Conservation (phyloP, 1,140 invertebrate genomes). For the Euborellia annulipes region DNA sequence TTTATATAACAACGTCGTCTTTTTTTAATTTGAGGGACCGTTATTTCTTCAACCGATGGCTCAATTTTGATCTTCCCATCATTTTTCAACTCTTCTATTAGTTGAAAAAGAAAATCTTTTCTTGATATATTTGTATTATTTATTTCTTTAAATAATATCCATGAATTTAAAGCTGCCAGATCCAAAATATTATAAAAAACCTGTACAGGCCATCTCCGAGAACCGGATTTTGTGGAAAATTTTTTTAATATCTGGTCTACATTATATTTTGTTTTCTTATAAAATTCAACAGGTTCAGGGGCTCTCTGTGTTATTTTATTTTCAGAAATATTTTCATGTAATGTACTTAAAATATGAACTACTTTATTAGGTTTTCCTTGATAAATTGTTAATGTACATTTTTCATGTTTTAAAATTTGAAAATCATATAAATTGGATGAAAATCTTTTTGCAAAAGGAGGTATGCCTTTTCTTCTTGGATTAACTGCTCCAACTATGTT, state of each 20-base stretch:
- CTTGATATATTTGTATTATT: neutral
- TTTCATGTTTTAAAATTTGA: slow-evolving; percentile 10
- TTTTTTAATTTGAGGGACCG: too few species aligned
- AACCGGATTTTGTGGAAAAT: slow-evolving; percentile 8
- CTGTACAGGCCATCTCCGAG: slow-evolving; percentile 14
- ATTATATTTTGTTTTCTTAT: slow-evolving; percentile 17
- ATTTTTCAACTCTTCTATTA: too few species aligned
- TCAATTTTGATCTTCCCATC: too few species aligned
- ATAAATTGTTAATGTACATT: slow-evolving; percentile 15
- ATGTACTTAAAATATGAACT: slow-evolving; percentile 15
- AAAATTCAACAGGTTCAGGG: slow-evolving; percentile 16
- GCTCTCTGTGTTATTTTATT: slow-evolving; percentile 11
- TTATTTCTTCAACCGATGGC: too few species aligned
- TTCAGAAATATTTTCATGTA: slow-evolving; percentile 13
- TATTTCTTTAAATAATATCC: slow-evolving; percentile 7
- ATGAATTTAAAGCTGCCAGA: slow-evolving; percentile 14
- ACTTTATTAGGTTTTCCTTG: slow-evolving; percentile 17
- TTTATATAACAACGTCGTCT: too few species aligned
- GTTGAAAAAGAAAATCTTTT: too few species aligned
- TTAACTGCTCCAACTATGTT: slow-evolving; percentile 14
- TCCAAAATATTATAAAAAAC: slow-evolving; percentile 16
- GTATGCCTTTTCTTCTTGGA: neutral
- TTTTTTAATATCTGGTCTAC: slow-evolving; percentile 14
- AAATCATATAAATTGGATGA: slow-evolving; percentile 11
- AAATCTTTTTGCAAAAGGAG: slow-evolving; percentile 9